Evolutionary conservation across 2,888 invertebrate genomes (phyloP).

Genomic region (Macropis europaea): DNA sequence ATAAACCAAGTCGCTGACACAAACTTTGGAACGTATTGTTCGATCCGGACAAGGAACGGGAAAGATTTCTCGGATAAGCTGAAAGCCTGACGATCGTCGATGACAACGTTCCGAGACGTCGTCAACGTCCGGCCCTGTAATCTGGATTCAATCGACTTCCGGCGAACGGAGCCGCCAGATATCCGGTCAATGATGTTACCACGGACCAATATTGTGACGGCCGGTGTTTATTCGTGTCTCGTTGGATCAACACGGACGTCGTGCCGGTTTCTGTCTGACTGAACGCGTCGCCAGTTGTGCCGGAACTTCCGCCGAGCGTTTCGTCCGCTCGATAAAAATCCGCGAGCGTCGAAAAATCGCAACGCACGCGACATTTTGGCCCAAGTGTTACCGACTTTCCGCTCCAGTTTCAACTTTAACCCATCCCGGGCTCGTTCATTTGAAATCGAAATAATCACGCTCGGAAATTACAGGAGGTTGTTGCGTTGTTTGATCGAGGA

Average conservation of each 20-base stretch:
- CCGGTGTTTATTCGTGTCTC: conserved; percentile 39
- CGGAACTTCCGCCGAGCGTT: not conserved
- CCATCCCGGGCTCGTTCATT: too few relatives aligned
- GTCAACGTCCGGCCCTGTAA: conserved; percentile 11
- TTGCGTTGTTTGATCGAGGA: too few relatives aligned
- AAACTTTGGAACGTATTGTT: too few relatives aligned
- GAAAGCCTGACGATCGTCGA: not conserved
- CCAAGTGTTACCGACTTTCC: too few relatives aligned
- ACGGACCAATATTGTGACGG: conserved; percentile 36
- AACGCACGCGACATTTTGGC: too few relatives aligned
- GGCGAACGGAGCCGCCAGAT: not conserved
- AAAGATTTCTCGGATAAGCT: conserved; percentile 1
- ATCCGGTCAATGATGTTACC: conserved; percentile 14
- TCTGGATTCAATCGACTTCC: conserved; percentile 21
- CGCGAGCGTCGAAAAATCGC: not conserved
- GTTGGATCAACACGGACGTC: conserved; percentile 26
- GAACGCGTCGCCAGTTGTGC: conserved; percentile 4
- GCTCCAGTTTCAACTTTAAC: conserved; percentile 20
- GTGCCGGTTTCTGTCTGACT: conserved; percentile 1
- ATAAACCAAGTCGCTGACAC: too few relatives aligned
- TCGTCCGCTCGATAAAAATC: conserved; percentile 14
- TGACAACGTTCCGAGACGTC: conserved; percentile 6
- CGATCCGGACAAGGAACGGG: not conserved
- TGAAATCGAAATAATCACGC: too few relatives aligned
- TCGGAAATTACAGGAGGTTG: too few relatives aligned